Base-by-base conservation (phyloP, 2,113 vertebrate genomes). In the Merops nubicus region DNA sequence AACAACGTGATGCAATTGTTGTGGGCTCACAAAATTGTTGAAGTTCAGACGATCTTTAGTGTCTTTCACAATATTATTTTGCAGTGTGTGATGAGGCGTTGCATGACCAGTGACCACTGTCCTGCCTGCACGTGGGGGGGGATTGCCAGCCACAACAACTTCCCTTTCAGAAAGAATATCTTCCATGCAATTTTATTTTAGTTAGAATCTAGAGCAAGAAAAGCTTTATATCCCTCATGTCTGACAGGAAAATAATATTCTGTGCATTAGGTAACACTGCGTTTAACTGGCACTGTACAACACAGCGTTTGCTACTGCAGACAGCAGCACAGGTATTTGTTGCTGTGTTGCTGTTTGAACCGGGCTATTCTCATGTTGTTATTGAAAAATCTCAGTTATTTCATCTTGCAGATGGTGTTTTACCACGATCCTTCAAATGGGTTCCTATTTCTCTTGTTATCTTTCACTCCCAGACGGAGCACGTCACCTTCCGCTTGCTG, bases 241-340 rank as follows among this genome's bases (percentile, higher is more conserved):
- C 31, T 53, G 26, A 79, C 82, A 83, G 29, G 38, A 73, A 60
- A 85, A 54, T 15, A 69, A 65, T 23, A 18, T 2, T 8, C 10
- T 11, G 7, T 51, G 51, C 65, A 15, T 22, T 56, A n/a, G 20
- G 19, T 43, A 57, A 82, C 68, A 29, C 20, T 63, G 12, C 22
- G 63, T 29, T 86, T 42, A n/a, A 23, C 0, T 64, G 50, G n/a
- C 57, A 34, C 14, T 1, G 0, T 31, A 47, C 23, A 60, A 45
- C 15, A 7, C 0, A 38, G 51, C 18, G n/a, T 54, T 89, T 42
- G 53, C 57, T 79, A 2, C 57, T 21, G 38, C 75, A 86, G 36
- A 42, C 36, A 59, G 75, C 26, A 51, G 78, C 11, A 7, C 19
- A 65, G 75, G 42, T 47, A 54, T 62, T 64, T 89, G 45, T 25